Evolutionary conservation across 2,113 vertebrate genomes (phyloP), one percentile per base, ranked within the genome.

Genomic region (Lagopus muta): DNA sequence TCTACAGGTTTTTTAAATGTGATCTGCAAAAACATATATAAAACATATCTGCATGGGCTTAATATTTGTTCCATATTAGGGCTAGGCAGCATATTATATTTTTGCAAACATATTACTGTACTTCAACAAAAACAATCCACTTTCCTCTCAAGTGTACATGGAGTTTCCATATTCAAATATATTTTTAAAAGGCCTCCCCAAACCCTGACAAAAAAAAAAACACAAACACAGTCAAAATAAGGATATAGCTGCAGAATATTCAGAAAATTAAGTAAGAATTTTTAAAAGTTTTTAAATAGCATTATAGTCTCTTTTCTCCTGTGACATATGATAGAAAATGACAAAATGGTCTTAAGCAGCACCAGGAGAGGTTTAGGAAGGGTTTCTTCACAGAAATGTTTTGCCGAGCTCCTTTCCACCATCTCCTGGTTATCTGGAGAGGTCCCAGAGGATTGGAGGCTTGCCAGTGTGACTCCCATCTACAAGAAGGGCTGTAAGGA

Each of bases 111-210:
- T 11, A n/a, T 60, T 60, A 17, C 54, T 16, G 36, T 3, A 0
- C 14, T 82, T 74, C 42, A 64, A 10, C 40, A 87, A 71, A 70
- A 17, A 21, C 3, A 60, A 58, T 50, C 6, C 17, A 74, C 3
- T 65, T 58, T 60, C 70, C 34, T 42, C 15, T 54, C 40, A 88
- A 69, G 60, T 65, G 25, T 3, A 77, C 22, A 34, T 13, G 38
- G 10, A 90, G 70, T 20, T 48, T 3, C 8, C 18, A 61, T 32
- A 48, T 11, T 48, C 15, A 77, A 28, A 21, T 52, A 55, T 19
- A 75, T 15, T 69, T 54, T 2, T 17, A 55, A 45, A n/a, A 1
- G 20, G 24, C 18, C 1, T 1, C 11, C 5, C 3, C 1, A 38
- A 38, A 40, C 40, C 40, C 54, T 25, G 15, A 72, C 67, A 67